phyloP scores from a whole-genome alignment of 2,888 invertebrate genomes.

The Schrankia costaestrigalis region DNA sequence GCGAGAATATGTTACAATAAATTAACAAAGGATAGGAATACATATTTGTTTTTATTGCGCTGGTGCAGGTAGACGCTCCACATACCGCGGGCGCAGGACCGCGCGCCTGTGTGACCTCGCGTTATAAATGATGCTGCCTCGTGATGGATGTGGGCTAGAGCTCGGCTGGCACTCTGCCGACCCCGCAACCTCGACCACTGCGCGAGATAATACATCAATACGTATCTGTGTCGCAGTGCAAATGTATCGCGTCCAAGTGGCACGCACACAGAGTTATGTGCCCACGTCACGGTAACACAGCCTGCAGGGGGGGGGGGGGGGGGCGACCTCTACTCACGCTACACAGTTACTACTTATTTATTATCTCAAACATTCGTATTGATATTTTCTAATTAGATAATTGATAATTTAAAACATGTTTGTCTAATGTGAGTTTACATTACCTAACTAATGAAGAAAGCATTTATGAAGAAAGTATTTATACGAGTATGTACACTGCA shows the following conservation, averaged over 20 bases:
- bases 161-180: conserved; percentile 11
- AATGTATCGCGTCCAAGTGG: conserved; percentile 4
- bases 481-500: too few relatives aligned
- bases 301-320: background rate
- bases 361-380: too few relatives aligned
- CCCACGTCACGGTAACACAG: background rate
- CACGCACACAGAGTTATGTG: background rate
- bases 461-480: too few relatives aligned
- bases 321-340: too few relatives aligned
- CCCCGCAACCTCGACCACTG: conserved; percentile 8
- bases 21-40: conserved; percentile 1
- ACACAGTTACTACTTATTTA: too few relatives aligned
- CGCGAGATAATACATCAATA: conserved; percentile 6
- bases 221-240: conserved; percentile 5
- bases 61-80: too few relatives aligned
- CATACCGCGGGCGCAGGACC: too few relatives aligned
- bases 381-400: too few relatives aligned
- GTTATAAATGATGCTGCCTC: conserved; percentile 16
- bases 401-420: too few relatives aligned
- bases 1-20: conserved; percentile 1
- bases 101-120: too few relatives aligned
- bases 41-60: conserved; percentile 4
- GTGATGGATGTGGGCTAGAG: conserved; percentile 15
- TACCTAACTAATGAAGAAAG: too few relatives aligned
- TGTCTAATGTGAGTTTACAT: too few relatives aligned